Percentiles rank a stretch among this genome's conserved stretches.
Conservation (phyloP, 2,797 vertebrate genomes). For the Poecile montanus region DNA sequence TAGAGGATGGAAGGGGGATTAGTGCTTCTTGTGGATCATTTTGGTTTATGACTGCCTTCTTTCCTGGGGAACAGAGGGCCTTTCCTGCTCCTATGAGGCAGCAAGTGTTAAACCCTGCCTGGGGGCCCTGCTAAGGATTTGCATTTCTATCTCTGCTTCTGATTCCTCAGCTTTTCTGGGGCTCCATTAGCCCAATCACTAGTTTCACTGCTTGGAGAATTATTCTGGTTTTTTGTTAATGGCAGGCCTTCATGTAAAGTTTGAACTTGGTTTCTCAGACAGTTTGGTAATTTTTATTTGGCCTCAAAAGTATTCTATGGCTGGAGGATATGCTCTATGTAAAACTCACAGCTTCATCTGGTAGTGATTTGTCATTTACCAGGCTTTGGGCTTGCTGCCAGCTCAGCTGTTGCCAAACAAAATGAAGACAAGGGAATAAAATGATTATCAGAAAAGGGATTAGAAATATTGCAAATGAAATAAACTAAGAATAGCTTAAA, state of each 20-base stretch:
- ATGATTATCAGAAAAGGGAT: slow-evolving; percentile 73
- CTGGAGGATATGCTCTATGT: slow-evolving; percentile 75
- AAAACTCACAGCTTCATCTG: slow-evolving; percentile 80
- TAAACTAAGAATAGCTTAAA: slow-evolving; percentile 65
- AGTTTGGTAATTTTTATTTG: slow-evolving; percentile 69
- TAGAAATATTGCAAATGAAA: slow-evolving; percentile 72
- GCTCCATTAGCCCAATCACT: not conserved
- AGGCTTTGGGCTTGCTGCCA: slow-evolving; percentile 78
- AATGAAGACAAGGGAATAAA: slow-evolving; percentile 78
- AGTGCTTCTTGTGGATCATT: not conserved
- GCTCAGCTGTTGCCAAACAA: slow-evolving; percentile 75
- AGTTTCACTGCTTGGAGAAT: slow-evolving; percentile 44
- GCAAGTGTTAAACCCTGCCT: not conserved
- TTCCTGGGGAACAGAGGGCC: not conserved
- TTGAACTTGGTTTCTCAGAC: slow-evolving; percentile 66
- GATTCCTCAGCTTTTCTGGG: not conserved
- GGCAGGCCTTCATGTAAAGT: slow-evolving; percentile 33
- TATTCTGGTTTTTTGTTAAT: slow-evolving; percentile 3
- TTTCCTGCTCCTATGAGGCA: not conserved
- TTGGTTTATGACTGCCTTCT: not conserved
- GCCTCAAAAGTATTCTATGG: slow-evolving; percentile 64
- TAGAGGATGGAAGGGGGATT: not conserved
- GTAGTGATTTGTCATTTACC: slow-evolving; percentile 84
- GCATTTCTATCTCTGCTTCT: not conserved
- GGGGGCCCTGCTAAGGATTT: not conserved